Conservation (phyloP, 2,797 vertebrate species). For the Phoebastria nigripes region DNA sequence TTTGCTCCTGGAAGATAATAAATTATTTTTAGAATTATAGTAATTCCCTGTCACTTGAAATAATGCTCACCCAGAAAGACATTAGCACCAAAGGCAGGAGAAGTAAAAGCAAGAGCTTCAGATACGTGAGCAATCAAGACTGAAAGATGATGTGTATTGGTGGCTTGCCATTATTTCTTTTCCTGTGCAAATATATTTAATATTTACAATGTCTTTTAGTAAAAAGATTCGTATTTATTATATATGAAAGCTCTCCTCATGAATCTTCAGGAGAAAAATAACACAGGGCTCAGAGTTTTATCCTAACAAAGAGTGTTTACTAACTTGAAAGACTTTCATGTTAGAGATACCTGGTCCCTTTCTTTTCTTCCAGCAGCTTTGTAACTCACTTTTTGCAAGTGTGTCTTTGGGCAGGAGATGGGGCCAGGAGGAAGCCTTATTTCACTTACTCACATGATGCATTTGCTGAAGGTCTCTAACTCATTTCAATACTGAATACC, state of each 20-base stretch:
- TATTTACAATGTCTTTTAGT: neutral
- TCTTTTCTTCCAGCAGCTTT: neutral
- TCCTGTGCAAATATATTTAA: neutral
- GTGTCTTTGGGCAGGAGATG: neutral
- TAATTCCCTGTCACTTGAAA: conserved; percentile 2
- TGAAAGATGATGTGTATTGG: neutral
- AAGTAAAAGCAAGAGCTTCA: neutral
- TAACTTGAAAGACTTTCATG: neutral
- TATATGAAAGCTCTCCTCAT: neutral
- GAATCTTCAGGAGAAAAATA: neutral
- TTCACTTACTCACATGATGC: neutral
- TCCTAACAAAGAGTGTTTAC: neutral
- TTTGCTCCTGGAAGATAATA: conserved; percentile 27
- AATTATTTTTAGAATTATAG: conserved; percentile 25
- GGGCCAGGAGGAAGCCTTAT: neutral
- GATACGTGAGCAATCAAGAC: neutral
- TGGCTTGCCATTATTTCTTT: neutral
- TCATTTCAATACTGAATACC: neutral
- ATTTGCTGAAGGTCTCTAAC: neutral
- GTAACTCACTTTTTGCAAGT: neutral
- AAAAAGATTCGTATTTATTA: neutral
- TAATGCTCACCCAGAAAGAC: neutral
- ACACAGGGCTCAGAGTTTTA: neutral
- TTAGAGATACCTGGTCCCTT: neutral
- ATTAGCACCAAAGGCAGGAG: neutral